A percentile compares a stretch with the other conserved stretches of the same genome.
Evolutionary conservation across 2,113 vertebrate genomes (phyloP).

Genomic region (Gobius niger): DNA sequence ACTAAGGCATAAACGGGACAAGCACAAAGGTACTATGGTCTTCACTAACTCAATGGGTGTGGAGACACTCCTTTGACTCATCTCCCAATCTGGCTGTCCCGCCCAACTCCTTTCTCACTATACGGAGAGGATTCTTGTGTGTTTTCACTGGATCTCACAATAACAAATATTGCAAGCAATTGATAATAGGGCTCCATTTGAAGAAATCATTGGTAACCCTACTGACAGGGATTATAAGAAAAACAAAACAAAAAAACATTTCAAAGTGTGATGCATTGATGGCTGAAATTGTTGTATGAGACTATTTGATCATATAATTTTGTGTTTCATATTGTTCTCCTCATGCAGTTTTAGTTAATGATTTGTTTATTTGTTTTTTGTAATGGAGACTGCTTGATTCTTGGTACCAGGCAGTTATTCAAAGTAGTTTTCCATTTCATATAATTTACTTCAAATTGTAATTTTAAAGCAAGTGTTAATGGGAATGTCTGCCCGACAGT

Average conservation of each 20-base stretch:
- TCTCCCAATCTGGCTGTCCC: slow-evolving; percentile 75
- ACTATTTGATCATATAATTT: too few relatives aligned
- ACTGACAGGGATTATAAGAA: slow-evolving; percentile 9
- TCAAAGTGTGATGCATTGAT: background rate
- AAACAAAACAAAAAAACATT: background rate
- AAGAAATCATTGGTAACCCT: slow-evolving; percentile 17
- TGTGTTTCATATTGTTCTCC: background rate
- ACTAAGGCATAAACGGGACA: slow-evolving; percentile 99
- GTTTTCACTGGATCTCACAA: slow-evolving; percentile 44
- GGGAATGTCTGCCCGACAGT: background rate
- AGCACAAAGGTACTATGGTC: slow-evolving; percentile 98
- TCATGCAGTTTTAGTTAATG: background rate
- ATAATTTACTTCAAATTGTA: background rate
- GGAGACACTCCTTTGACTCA: slow-evolving; percentile 71
- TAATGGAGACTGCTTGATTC: too few relatives aligned
- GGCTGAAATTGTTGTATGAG: background rate
- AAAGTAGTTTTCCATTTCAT: background rate
- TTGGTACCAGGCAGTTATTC: too few relatives aligned
- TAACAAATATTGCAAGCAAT: slow-evolving; percentile 24
- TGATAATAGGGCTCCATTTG: slow-evolving; percentile 16
- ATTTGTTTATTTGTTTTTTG: background rate
- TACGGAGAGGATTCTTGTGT: slow-evolving; percentile 57
- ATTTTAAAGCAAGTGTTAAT: background rate
- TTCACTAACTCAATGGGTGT: slow-evolving; percentile 85
- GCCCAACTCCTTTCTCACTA: slow-evolving; percentile 70